Base-by-base conservation (phyloP, 2,888 invertebrate genomes). In the Epistrophe grossulariae region DNA sequence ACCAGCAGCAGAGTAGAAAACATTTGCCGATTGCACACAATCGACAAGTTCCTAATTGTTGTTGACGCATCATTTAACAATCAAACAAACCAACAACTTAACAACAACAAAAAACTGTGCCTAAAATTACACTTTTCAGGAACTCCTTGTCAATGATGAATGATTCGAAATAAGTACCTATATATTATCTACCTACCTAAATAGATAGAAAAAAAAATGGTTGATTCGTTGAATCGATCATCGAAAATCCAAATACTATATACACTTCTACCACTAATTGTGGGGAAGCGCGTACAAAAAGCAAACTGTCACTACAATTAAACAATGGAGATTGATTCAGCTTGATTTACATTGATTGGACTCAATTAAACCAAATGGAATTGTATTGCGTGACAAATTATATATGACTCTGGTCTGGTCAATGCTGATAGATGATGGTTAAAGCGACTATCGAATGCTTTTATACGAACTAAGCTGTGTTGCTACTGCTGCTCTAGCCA, bases 321-420 rank as follows among this genome's bases (percentile, higher is more conserved):
- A 79, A 87, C 87, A 87, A 87, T 76, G 79, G 79, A 76, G 76
- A 83, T 87, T 87, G 83, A 87, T 87, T 87, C 72, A 76, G 79
- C 71, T 83, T 83, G 87, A 87, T 87, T 87, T 79, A 59, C 83
- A 87, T 87, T 87, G 87, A 87, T 87, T 87, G 83, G 72, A 83
- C 83, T 87, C 87, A 83, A 87, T 87, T 87, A 76, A 83, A 76
- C n/a, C 72, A 79, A 76, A 82, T 79, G 82, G 74, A 82, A 87
- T 83, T 76, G 87, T 79, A 76, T 87, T 83, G 87, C 87, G 87
- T 87, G 87, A 87, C 87, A 87, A 79, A 79, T 68, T 70, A 71
- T 59, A 72, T 62, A 45, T 38, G 28, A 55, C 45, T 31, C 28
- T 40, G 72, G 45, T 31, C 28, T 40, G 72, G 72, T 45, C 57